Percentiles rank a stretch among this genome's conserved stretches.
Evolutionary conservation across 2,113 vertebrate genomes (phyloP).

Genomic region (Rhabdornis inornatus): DNA sequence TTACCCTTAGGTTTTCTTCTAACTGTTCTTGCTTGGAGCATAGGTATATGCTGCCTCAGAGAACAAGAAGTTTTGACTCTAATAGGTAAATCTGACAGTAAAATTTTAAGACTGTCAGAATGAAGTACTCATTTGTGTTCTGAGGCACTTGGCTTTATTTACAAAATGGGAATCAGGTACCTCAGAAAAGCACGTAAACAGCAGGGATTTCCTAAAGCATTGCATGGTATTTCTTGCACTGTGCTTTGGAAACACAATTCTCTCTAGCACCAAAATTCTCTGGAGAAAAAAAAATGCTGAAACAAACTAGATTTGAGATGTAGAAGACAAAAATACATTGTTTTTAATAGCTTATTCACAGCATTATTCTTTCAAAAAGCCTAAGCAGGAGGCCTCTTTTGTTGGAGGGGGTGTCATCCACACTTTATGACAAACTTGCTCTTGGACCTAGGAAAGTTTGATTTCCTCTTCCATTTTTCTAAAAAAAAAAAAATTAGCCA

Average conservation of each 20-base stretch:
- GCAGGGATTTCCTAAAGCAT: neutral
- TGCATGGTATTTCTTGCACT: neutral
- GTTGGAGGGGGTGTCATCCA: neutral
- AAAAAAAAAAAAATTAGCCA: neutral
- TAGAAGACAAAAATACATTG: neutral
- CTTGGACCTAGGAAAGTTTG: neutral
- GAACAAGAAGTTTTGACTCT: neutral
- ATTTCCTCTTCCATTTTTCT: neutral
- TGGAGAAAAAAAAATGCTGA: neutral
- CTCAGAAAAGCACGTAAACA: neutral
- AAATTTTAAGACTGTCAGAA: neutral
- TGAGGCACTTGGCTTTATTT: neutral
- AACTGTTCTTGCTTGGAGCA: neutral
- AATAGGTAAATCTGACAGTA: neutral
- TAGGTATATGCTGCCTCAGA: neutral
- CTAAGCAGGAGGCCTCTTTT: neutral
- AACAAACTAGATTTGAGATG: neutral
- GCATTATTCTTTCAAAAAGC: neutral
- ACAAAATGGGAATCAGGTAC: neutral
- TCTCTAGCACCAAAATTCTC: neutral
- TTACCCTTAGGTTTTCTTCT: neutral
- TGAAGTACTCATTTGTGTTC: neutral
- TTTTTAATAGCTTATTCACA: neutral
- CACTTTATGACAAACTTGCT: neutral
- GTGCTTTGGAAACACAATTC: neutral